phyloP scores from a whole-genome alignment of 2,797 vertebrate genomes.

The Eleutherodactylus coqui region DNA sequence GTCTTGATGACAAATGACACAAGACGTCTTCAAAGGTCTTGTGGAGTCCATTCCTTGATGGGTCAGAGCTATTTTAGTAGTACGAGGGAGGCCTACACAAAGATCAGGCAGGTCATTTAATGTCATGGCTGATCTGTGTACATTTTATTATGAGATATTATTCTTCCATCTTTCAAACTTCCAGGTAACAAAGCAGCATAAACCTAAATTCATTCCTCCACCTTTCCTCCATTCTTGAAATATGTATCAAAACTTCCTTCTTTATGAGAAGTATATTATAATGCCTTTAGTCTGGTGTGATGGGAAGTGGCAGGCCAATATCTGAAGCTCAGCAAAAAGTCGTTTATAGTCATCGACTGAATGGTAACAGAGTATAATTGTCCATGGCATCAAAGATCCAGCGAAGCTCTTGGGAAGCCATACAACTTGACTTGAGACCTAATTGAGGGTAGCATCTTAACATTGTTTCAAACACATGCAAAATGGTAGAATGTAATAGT shows the following conservation, averaged over 20 bases:
- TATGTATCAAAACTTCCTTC: not conserved
- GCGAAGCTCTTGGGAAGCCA: constrained; percentile 47
- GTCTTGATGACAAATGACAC: too few species aligned
- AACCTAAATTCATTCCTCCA: not conserved
- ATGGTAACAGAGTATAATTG: constrained; percentile 43
- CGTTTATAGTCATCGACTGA: constrained; percentile 50
- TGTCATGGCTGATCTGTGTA: too few species aligned
- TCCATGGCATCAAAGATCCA: constrained; percentile 56
- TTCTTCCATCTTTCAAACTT: not conserved
- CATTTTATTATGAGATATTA: not conserved
- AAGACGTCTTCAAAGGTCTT: too few species aligned
- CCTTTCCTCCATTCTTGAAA: not conserved
- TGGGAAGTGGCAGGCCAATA: constrained; percentile 55
- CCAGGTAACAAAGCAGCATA: not conserved
- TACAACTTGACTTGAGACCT: constrained; percentile 39
- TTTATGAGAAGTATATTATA: constrained; percentile 28
- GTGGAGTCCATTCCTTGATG: too few species aligned
- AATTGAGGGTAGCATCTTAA: constrained; percentile 52
- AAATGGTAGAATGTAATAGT: constrained; percentile 26
- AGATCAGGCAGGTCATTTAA: too few species aligned
- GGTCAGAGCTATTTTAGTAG: too few species aligned
- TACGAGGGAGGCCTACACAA: too few species aligned
- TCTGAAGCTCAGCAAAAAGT: constrained; percentile 49
- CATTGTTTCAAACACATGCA: constrained; percentile 51
- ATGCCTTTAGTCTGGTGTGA: constrained; percentile 40